phyloP scores from a whole-genome alignment of 2,888 invertebrate genomes.

The Piscicola geometra region DNA sequence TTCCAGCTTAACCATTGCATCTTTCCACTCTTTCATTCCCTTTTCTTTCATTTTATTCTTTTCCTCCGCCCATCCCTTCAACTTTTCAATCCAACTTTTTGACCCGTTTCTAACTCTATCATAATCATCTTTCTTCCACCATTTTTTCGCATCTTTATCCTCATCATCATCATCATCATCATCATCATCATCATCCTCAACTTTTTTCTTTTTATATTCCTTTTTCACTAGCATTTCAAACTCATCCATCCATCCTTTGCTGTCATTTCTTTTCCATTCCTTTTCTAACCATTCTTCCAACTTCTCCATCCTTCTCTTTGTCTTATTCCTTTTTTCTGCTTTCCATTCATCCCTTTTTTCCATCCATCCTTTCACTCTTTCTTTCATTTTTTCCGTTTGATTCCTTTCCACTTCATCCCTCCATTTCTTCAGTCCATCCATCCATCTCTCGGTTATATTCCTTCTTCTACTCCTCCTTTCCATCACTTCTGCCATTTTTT shows the following conservation, averaged over 20 bases:
- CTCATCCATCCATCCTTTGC: not conserved
- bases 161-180: not conserved
- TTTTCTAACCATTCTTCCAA: conserved; percentile 8
- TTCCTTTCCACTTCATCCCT: not conserved
- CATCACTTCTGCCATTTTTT: not conserved
- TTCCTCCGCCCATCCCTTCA: conserved; percentile 11
- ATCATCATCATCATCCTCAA: conserved; percentile 1
- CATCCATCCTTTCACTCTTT: conserved; percentile 15
- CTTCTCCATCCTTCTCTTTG: conserved; percentile 12
- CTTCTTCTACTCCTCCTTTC: not conserved
- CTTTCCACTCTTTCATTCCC: too few species aligned
- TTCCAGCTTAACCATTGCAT: not conserved
- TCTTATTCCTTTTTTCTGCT: conserved; percentile 17
- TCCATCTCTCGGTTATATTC: not conserved
- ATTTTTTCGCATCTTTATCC: conserved; percentile 2
- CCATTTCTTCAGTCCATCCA: not conserved
- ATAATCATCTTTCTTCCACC: not conserved
- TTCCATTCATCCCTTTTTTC: conserved; percentile 1
- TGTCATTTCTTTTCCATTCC: not conserved
- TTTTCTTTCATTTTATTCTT: too few species aligned
- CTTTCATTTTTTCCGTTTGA: not conserved
- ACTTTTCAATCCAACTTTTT: not conserved
- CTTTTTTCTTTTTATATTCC: not conserved
- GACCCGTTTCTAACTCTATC: not conserved
- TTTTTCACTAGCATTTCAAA: not conserved